phyloP scores from a whole-genome alignment of 2,113 vertebrate species.

The Melanerpes aurifrons region DNA sequence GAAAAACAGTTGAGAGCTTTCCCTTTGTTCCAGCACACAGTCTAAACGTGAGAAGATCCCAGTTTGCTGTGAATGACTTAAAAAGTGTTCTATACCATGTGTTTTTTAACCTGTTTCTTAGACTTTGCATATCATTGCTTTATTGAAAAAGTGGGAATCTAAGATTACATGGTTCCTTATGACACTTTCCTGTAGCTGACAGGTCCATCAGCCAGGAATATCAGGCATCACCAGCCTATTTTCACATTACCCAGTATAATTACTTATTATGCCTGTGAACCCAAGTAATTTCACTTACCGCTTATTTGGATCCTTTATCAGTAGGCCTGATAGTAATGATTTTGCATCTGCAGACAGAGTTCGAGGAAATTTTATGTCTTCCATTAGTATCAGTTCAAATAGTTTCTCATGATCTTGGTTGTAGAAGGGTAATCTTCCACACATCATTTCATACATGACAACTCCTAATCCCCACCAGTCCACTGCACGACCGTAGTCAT shows the following conservation, averaged over 20 bases:
- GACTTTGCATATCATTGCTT: rapidly evolving
- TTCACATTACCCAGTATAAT: background rate
- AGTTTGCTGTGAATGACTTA: background rate
- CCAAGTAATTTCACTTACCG: slow-evolving; percentile 76
- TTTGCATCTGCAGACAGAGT: slow-evolving; percentile 95
- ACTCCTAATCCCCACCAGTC: slow-evolving; percentile 98
- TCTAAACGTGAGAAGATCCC: background rate
- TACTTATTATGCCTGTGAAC: background rate
- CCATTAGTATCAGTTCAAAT: slow-evolving; percentile 97
- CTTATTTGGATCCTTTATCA: slow-evolving; percentile 98
- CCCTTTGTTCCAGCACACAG: background rate
- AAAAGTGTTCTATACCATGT: background rate
- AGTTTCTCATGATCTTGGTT: slow-evolving; percentile 99
- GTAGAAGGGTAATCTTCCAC: slow-evolving; percentile 94
- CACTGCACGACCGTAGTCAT: slow-evolving; percentile 95
- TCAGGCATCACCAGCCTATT: background rate
- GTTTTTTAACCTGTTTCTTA: background rate
- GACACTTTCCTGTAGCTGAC: background rate
- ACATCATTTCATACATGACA: slow-evolving; percentile 99
- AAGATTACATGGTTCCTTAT: background rate
- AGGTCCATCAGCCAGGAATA: background rate
- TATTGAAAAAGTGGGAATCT: background rate
- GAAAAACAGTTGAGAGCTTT: background rate
- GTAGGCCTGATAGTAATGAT: slow-evolving; percentile 93
- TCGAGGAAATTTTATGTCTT: slow-evolving; percentile 97